A percentile compares a stretch with the other conserved stretches of the same genome.
These are phyloP conservation scores for Rhinoraja longicauda DNA, from an alignment of 2,797 vertebrate species.

Conservation along the genomic window DNA sequence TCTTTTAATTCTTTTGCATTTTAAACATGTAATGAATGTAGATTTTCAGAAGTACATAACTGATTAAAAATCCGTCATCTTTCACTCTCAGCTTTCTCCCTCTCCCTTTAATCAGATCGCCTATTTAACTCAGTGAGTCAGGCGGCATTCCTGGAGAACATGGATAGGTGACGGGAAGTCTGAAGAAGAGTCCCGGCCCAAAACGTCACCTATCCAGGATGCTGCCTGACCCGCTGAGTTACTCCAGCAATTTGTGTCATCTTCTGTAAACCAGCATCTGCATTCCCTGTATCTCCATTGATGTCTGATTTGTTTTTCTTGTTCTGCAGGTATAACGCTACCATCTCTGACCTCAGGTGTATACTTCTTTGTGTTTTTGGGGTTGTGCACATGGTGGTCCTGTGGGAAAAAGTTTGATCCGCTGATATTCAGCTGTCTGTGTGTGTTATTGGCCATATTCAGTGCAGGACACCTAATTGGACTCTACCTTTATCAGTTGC, in stretches of 20 bases:
- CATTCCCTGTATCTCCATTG: too few species aligned
- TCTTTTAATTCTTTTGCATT: not conserved
- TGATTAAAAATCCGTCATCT: not conserved
- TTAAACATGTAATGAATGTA: not conserved
- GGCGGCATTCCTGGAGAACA: too few species aligned
- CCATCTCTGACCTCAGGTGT: conserved; percentile 89
- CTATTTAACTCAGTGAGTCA: too few species aligned
- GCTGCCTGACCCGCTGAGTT: too few species aligned
- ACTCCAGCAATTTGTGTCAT: too few species aligned
- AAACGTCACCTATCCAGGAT: too few species aligned
- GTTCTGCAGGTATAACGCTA: conserved; percentile 79
- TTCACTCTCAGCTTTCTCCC: not conserved
- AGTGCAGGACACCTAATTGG: conserved; percentile 86
- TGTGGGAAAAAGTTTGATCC: conserved; percentile 84
- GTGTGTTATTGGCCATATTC: conserved; percentile 94
- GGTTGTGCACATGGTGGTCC: conserved; percentile 98
- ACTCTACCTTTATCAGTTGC: conserved; percentile 95
- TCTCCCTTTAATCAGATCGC: not conserved
- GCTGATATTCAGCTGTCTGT: conserved; percentile 94
- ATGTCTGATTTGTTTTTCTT: not conserved
- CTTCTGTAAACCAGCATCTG: not conserved
- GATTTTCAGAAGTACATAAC: not conserved
- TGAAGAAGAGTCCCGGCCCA: too few species aligned
- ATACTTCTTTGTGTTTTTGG: conserved; percentile 93
- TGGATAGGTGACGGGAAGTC: too few species aligned